These are phyloP conservation scores for Gymnodraco acuticeps DNA, from an alignment of 2,797 vertebrate genomes.

Conservation along the genomic window DNA sequence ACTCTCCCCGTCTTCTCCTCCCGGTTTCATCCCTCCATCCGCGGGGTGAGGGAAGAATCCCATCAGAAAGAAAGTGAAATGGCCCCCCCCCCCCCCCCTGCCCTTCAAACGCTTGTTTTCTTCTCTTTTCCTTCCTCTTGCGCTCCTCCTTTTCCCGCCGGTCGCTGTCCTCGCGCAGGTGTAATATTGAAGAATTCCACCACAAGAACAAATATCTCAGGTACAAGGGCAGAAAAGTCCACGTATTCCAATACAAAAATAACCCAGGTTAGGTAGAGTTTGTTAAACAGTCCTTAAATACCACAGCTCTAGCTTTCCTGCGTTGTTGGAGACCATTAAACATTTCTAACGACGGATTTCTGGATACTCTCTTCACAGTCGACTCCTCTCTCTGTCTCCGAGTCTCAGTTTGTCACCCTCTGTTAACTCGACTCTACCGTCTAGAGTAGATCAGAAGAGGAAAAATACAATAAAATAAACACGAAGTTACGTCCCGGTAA, in stretches of 20 bases:
- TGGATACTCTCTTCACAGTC: slow-evolving; percentile 39
- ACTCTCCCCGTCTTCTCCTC: slow-evolving; percentile 57
- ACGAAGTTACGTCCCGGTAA: slow-evolving; percentile 6
- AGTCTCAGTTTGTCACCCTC: slow-evolving; percentile 39
- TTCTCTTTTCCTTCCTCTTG: slow-evolving; percentile 14
- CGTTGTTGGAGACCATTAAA: slow-evolving; percentile 1
- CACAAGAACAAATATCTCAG: slow-evolving; percentile 46
- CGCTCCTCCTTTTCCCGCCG: slow-evolving; percentile 18
- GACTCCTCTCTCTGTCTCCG: slow-evolving; percentile 13
- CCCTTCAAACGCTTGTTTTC: background rate
- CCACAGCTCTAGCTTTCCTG: background rate
- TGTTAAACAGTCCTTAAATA: slow-evolving; percentile 9
- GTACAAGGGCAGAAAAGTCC: slow-evolving; percentile 39
- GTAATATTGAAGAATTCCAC: slow-evolving; percentile 61
- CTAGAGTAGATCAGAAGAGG: slow-evolving; percentile 3
- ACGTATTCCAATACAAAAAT: slow-evolving; percentile 40
- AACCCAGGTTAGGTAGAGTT: slow-evolving; percentile 12
- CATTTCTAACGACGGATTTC: slow-evolving; percentile 16
- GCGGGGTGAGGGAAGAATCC: slow-evolving; percentile 55
- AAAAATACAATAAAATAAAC: background rate
- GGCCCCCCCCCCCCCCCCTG: background rate
- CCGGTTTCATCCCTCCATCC: slow-evolving; percentile 75
- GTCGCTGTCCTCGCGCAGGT: slow-evolving; percentile 48
- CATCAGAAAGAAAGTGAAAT: slow-evolving; percentile 50
- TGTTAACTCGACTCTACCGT: slow-evolving; percentile 49